phyloP scores from a whole-genome alignment of 1,140 invertebrate genomes.

The Brachionus paranguensis region DNA sequence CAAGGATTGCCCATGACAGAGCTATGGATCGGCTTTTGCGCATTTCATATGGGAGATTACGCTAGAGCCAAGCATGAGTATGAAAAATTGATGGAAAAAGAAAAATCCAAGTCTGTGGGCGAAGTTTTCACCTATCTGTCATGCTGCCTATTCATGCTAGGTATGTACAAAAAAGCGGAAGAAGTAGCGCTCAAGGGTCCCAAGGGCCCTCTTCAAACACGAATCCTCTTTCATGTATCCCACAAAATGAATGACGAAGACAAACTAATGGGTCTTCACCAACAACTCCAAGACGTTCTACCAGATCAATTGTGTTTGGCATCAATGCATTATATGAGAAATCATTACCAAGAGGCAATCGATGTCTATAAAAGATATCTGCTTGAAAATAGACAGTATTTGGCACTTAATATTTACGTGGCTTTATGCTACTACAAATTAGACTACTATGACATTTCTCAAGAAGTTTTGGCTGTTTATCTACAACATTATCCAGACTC shows the following conservation, averaged over 20 bases:
- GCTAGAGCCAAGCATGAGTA: conserved; percentile 69
- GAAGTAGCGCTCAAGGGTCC: conserved; percentile 51
- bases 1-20: conserved; percentile 64
- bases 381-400: conserved; percentile 70
- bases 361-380: conserved; percentile 95
- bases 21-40: conserved; percentile 85
- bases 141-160: conserved; percentile 90
- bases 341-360: conserved; percentile 95
- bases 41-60: conserved; percentile 90
- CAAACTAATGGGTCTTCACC: conserved; percentile 71
- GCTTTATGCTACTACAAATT: conserved; percentile 95
- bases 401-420: conserved; percentile 92
- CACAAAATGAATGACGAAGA: conserved; percentile 86
- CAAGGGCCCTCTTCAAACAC: conserved; percentile 60
- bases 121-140: conserved; percentile 71
- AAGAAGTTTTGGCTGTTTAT: conserved; percentile 86
- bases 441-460: conserved; percentile 67
- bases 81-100: conserved; percentile 50
- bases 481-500: conserved; percentile 85
- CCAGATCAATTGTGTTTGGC: conserved; percentile 93
- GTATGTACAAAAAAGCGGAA: conserved; percentile 68
- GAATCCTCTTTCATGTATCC: conserved; percentile 82
- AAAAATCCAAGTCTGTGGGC: conserved; percentile 46
- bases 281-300: conserved; percentile 74
- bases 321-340: conserved; percentile 87